Base-by-base conservation (phyloP, 1,140 invertebrate species). In the Drosophila arawakana region DNA sequence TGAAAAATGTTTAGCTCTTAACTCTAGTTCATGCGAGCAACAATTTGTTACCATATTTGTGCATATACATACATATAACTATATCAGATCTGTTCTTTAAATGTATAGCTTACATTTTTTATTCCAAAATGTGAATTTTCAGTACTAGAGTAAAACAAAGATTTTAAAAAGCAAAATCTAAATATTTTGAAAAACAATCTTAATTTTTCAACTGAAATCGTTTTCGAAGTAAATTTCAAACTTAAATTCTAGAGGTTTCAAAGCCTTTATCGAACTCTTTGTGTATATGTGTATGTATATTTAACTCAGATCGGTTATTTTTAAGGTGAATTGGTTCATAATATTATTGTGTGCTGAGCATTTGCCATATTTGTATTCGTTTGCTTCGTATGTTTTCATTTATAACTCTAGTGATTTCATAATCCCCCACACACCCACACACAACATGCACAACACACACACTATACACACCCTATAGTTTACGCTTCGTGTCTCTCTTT, bases 261-360 rank as follows among this genome's bases (percentile, higher is more conserved):
- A 21, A 30, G 47, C 49, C 25, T 34, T 34, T 10, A 34, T 34
- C 30, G 1, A 3, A 18, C n/a, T 55, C 34, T 35, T 15, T 18
- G 18, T 15, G 18, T 55, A 35, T 55, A 39, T 1, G 7, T 55
- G 34, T 55, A 46, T 66, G 9, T 25, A 50, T 11, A 50, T 44
- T 10, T 58, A 30, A 49, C 30, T 50, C 52, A 55, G 46, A 65
- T 44, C 10, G 35, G 9, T 46, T 46, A 44, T 43, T 21, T 18
- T 54, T 8, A 43, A 49, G 13, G 44, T 30, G 52, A 43, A 46
- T 25, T 34, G 68, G 55, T 82, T 69, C 83, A 88, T 86, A 30
- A 30, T 30, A 30, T 30, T 30, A 88, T 82, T 86, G 83, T 88
- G 44, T 82, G 82, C 82, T 85, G 82, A 81, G 63, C 68, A 72